Evolutionary conservation across 2,888 invertebrate species (phyloP).

Genomic region (Eueremaeus valkanovi): DNA sequence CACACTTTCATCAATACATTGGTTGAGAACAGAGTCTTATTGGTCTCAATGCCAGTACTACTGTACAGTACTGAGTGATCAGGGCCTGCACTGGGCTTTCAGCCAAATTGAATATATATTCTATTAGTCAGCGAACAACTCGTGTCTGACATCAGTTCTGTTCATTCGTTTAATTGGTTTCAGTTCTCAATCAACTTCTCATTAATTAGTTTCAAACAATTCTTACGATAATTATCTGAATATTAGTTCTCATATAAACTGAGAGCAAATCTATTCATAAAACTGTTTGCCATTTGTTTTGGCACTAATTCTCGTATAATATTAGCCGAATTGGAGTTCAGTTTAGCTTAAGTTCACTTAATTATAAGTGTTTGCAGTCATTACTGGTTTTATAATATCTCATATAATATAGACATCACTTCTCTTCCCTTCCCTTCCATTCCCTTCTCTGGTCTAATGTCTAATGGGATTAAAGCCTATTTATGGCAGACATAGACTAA

Average conservation of each 20-base stretch:
- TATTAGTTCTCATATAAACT: too few species aligned
- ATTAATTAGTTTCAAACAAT: too few species aligned
- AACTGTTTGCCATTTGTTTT: neutral
- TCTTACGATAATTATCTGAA: too few species aligned
- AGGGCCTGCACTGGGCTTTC: neutral
- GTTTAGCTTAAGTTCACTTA: neutral
- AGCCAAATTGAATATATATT: neutral
- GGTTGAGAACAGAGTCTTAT: neutral
- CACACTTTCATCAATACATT: neutral
- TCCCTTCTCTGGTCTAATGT: neutral
- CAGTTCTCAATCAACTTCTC: too few species aligned
- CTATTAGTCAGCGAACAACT: neutral
- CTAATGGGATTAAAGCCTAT: neutral
- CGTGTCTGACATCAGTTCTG: neutral
- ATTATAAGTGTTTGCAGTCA: constrained; percentile 8
- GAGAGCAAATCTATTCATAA: too few species aligned
- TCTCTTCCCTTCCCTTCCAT: too few species aligned
- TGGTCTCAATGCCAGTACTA: neutral
- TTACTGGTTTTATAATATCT: neutral
- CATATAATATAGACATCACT: neutral
- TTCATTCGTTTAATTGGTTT: neutral
- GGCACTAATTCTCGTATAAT: neutral
- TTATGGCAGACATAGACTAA: neutral
- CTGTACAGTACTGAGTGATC: neutral
- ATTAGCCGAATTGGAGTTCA: neutral